Evolutionary conservation across 2,113 vertebrate genomes (phyloP).

Genomic region (Baryphthengus martii): DNA sequence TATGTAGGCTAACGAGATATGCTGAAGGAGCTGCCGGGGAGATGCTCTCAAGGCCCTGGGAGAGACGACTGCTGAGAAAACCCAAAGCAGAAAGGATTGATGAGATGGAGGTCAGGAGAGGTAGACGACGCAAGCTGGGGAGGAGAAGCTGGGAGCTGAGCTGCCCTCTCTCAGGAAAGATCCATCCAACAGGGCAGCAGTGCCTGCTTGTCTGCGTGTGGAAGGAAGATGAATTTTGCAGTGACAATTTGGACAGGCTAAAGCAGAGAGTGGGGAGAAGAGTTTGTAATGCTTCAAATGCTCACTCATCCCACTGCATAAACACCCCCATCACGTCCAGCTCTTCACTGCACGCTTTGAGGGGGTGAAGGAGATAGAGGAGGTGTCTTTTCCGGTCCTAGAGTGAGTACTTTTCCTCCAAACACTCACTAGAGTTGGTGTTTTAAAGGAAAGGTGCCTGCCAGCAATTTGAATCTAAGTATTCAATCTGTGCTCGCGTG

Average conservation of each 20-base stretch:
- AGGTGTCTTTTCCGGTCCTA: neutral
- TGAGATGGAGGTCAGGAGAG: neutral
- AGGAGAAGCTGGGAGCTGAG: neutral
- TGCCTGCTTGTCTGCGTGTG: neutral
- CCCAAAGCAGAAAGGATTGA: neutral
- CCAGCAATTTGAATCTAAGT: constrained; percentile 53
- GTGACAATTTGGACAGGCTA: neutral
- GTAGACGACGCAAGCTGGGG: rapidly evolving
- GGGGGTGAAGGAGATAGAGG: neutral
- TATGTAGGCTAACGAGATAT: neutral
- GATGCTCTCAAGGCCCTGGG: neutral
- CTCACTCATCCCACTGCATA: neutral
- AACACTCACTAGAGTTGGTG: neutral
- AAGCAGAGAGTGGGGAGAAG: neutral
- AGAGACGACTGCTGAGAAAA: neutral
- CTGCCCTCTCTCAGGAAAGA: neutral
- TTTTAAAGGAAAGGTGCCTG: constrained; percentile 36
- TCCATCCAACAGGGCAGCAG: neutral
- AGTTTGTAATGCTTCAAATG: neutral
- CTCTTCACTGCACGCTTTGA: neutral
- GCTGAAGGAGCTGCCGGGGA: neutral
- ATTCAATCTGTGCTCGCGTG: constrained; percentile 20
- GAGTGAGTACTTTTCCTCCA: constrained; percentile 32
- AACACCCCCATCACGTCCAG: neutral
- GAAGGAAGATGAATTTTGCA: neutral